Evolutionary conservation across 2,113 vertebrate species (phyloP), one percentile per base, ranked within the genome.

Genomic region (Pontoporia blainvillei): DNA sequence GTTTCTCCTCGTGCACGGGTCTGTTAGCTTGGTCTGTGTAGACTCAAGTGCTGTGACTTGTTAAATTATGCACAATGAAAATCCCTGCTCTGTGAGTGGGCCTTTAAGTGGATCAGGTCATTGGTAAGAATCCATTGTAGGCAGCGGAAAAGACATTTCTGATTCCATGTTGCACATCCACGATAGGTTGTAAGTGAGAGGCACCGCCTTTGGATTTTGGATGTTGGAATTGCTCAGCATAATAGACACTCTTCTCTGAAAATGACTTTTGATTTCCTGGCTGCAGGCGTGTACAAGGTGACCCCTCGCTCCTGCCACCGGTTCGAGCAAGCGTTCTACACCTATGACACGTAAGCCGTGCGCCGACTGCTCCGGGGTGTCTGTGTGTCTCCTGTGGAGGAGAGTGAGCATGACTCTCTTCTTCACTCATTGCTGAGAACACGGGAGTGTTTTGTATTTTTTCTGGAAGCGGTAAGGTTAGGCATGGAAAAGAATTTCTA

Each of bases 271-370:
- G 84, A 13, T 76, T 96, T 97, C 2, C 76, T 91, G 64, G 93
- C 90, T 91, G 27, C 97, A 99, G 99, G 99, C 94, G 99, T 99
- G 82, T 99, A 99, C 97, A 99, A 99, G 98, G 99, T 99, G 98
- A 99, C 99, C 75, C 99, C 99, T 4, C 99, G 99, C 72, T 99
- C 99, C 97, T 99, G 99, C 98, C 99, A 99, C 98, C 99, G 99
- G 93, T 99, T 99, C 94, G 99, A 99, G 25, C 99, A 99, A 67
- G 99, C 99, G 0, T 99, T 99, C 98, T 99, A 99, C 98, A 99
- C 99, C 84, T 99, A 99, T 0, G 99, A 99, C 98, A 99, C 99
- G 99, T 99, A 99, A 99, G 99, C 98, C 7, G 61, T 36, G 10
- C 7, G 2, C 25, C n/a, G 29, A 3, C n/a, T 0, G 21, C 31